Evolutionary conservation across 2,888 invertebrate species (phyloP).

Genomic region (Metallyticus violacea): DNA sequence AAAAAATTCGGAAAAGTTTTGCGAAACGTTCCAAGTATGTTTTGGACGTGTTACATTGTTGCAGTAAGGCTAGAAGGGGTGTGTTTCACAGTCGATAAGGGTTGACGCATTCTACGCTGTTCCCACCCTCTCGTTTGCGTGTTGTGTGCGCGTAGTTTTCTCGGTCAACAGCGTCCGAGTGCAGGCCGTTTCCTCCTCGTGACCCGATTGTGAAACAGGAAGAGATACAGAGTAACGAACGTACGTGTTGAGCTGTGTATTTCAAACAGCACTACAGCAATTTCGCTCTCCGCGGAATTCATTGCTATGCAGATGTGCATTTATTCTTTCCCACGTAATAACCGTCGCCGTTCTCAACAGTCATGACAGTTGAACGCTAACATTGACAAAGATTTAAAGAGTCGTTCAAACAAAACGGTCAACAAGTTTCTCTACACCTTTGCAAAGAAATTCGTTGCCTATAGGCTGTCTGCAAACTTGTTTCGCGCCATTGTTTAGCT

Average conservation of each 20-base stretch:
- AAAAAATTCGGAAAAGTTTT: no score
- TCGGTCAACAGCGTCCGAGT: not conserved
- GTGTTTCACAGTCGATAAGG: constrained; percentile 9
- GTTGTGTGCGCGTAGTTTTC: not conserved
- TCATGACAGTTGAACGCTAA: no score
- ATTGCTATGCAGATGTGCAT: not conserved
- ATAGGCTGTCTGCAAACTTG: no score
- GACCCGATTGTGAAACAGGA: not conserved
- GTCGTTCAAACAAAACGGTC: no score
- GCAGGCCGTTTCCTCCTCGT: not conserved
- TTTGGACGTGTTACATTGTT: not conserved
- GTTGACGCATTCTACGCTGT: not conserved
- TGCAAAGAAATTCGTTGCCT: no score
- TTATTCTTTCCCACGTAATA: not conserved
- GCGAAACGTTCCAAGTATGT: no score
- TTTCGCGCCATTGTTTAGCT: no score
- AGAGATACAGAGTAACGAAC: not conserved
- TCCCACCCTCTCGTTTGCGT: not conserved
- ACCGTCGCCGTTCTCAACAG: no score
- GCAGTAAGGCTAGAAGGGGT: not conserved
- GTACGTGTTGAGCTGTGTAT: not conserved
- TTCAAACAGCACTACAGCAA: not conserved
- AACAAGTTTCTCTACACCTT: no score
- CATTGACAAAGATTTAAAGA: no score
- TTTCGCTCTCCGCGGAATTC: not conserved